phyloP scores from a whole-genome alignment of 2,888 invertebrate genomes.

The Sinopyrophorus schimmeli region DNA sequence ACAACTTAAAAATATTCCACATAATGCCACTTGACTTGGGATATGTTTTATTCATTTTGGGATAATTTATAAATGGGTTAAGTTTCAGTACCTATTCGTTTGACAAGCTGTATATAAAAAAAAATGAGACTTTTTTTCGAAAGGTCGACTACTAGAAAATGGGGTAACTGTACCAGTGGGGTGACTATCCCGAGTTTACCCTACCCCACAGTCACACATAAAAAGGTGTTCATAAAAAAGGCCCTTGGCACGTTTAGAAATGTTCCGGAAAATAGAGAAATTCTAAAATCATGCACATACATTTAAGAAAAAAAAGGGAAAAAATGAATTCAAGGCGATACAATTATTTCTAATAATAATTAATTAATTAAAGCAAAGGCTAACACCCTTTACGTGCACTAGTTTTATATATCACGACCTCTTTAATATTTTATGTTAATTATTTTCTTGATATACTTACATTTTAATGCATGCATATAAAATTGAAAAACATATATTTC shows the following conservation, averaged over 20 bases:
- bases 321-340: background rate
- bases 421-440: too few relatives aligned
- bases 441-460: too few relatives aligned
- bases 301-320: background rate
- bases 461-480: too few relatives aligned
- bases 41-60: too few relatives aligned
- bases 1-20: too few relatives aligned
- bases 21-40: too few relatives aligned
- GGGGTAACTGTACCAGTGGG: background rate
- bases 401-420: constrained; percentile 4
- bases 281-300: background rate
- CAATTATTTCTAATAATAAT: constrained; percentile 1
- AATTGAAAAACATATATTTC: too few relatives aligned
- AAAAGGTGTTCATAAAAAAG: background rate
- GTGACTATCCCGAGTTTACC: background rate
- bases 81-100: too few relatives aligned
- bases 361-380: constrained; percentile 1
- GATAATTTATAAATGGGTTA: too few relatives aligned
- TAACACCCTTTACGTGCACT: background rate
- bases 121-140: background rate
- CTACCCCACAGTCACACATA: background rate
- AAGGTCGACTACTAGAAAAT: background rate
- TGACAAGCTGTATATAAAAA: background rate
- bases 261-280: background rate
- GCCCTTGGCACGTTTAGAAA: background rate